Conservation (phyloP, 1,140 invertebrate species). For the Orchestia grillus region DNA sequence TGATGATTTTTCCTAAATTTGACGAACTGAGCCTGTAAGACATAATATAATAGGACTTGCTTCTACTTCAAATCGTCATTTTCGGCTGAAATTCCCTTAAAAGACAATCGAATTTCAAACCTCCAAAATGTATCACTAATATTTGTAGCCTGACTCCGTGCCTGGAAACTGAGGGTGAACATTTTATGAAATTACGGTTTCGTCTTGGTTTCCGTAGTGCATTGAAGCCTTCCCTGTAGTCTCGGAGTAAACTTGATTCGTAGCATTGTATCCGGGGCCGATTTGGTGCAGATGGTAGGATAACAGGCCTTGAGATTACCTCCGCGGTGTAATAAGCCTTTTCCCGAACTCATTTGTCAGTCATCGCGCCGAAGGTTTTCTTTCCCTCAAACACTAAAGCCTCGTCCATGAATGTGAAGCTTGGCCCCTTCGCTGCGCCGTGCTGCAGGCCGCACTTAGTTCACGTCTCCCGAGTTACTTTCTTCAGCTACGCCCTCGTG, state of each 20-base stretch:
- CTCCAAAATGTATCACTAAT: too few relatives aligned
- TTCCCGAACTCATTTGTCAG: slow-evolving; percentile 54
- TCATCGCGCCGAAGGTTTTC: slow-evolving; percentile 19
- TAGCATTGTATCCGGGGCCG: background rate
- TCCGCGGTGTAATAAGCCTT: slow-evolving; percentile 18
- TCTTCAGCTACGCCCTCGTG: background rate
- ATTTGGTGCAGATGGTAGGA: slow-evolving; percentile 38
- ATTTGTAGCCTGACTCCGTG: too few relatives aligned
- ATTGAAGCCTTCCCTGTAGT: background rate
- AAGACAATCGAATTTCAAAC: too few relatives aligned
- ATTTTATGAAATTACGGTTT: background rate
- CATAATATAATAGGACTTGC: too few relatives aligned
- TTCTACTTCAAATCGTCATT: too few relatives aligned
- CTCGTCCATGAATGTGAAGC: slow-evolving; percentile 33
- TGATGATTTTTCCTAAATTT: too few relatives aligned
- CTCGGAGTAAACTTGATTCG: background rate
- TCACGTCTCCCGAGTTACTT: background rate
- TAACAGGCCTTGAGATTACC: slow-evolving; percentile 52
- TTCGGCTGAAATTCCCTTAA: too few relatives aligned
- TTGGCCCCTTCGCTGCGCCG: background rate
- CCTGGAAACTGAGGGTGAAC: background rate
- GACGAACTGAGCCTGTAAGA: too few relatives aligned
- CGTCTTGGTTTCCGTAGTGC: background rate
- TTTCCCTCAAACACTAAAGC: background rate
- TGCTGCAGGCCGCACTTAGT: background rate